Conservation (phyloP, 1,140 invertebrate species). For the Pogonomyrmex californicus region DNA sequence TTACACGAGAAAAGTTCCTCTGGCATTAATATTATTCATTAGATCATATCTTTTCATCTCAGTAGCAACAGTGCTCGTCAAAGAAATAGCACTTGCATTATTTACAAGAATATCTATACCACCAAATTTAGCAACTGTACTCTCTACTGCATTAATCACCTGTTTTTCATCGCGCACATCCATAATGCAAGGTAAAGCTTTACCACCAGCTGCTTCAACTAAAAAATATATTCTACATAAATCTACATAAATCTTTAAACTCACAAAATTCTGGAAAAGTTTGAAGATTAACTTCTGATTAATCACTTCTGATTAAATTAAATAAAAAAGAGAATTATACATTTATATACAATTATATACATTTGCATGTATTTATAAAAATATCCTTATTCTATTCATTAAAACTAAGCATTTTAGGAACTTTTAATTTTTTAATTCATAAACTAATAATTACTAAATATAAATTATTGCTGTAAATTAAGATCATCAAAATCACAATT, state of each 20-base stretch:
- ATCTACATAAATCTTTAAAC: neutral
- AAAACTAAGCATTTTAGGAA: neutral
- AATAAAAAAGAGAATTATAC: neutral
- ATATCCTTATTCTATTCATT: neutral
- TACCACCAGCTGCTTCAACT: slow-evolving; percentile 97
- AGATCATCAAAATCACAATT: neutral
- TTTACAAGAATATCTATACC: slow-evolving; percentile 98
- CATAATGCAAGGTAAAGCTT: slow-evolving; percentile 96
- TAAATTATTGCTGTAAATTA: neutral
- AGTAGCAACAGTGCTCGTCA: slow-evolving; percentile 95
- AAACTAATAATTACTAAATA: neutral
- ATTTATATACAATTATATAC: no score
- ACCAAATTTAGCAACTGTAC: slow-evolving; percentile 96
- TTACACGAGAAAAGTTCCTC: slow-evolving; percentile 97
- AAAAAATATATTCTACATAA: slow-evolving; percentile 76
- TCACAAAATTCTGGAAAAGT: neutral
- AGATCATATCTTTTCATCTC: slow-evolving; percentile 98
- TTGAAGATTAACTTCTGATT: neutral
- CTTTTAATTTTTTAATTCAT: neutral
- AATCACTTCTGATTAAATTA: neutral
- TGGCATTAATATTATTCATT: slow-evolving; percentile 96
- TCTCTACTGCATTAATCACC: slow-evolving; percentile 94
- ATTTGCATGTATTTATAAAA: neutral
- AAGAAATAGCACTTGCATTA: slow-evolving; percentile 98
- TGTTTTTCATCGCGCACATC: slow-evolving; percentile 96